These are phyloP conservation scores for Drosophila quinaria DNA, from an alignment of 2,888 invertebrate species.

Conservation along the genomic window DNA sequence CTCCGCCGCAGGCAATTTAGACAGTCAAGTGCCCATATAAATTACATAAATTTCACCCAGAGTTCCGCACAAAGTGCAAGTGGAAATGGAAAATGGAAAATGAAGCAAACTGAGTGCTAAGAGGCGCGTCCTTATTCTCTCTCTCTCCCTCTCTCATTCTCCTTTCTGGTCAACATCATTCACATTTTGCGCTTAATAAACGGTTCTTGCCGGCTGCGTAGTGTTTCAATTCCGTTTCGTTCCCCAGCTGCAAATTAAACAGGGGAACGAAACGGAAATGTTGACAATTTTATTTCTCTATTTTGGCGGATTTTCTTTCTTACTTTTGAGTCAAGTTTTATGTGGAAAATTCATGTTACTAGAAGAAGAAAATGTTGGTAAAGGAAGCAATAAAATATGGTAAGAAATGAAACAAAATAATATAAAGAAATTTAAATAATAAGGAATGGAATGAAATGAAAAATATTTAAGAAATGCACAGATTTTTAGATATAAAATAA, in stretches of 20 bases:
- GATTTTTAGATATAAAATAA: no score
- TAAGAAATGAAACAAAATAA: not conserved
- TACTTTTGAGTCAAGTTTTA: not conserved
- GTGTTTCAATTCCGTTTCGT: conserved; percentile 9
- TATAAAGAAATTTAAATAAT: not conserved
- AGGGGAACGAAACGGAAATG: conserved; percentile 7
- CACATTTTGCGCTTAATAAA: conserved; percentile 44
- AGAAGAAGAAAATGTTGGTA: not conserved
- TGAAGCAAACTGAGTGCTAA: conserved; percentile 26
- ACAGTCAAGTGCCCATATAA: conserved; percentile 86
- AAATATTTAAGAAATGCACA: no score
- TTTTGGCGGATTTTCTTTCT: not conserved
- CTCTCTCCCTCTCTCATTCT: not conserved
- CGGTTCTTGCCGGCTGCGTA: conserved; percentile 8
- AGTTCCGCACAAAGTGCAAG: conserved; percentile 53
- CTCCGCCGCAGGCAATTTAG: conserved; percentile 86
- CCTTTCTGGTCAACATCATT: conserved; percentile 19
- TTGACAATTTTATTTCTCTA: not conserved
- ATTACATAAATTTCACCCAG: conserved; percentile 85
- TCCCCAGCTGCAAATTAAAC: not conserved
- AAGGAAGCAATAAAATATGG: not conserved
- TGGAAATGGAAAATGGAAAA: conserved; percentile 31
- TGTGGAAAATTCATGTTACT: not conserved
- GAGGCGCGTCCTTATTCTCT: conserved; percentile 14
- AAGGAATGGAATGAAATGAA: not conserved